A percentile compares a stretch with the other conserved stretches of the same genome.
Conservation (phyloP, 2,797 vertebrate genomes). For the Hypotaenidia philippensis region DNA sequence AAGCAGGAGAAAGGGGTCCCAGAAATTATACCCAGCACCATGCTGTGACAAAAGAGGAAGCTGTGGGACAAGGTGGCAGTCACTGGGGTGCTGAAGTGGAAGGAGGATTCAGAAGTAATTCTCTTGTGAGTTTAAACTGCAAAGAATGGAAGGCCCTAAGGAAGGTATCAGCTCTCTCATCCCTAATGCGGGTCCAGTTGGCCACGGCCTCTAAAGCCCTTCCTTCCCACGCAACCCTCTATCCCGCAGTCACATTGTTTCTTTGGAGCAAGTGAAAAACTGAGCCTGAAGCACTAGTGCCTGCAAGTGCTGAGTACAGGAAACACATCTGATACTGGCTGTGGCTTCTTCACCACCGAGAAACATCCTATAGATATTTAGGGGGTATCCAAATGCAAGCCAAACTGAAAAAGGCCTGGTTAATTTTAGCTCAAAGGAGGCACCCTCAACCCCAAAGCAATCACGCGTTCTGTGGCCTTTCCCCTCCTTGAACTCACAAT, state of each 20-base stretch:
- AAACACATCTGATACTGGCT: background rate
- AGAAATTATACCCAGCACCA: background rate
- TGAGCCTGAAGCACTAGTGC: background rate
- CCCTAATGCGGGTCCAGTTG: background rate
- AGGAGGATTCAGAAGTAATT: background rate
- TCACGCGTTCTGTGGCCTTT: fast-evolving
- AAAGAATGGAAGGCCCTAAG: background rate
- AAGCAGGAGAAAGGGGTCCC: background rate
- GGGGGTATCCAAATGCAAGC: background rate
- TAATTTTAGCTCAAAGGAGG: background rate
- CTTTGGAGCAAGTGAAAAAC: background rate
- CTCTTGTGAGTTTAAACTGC: background rate
- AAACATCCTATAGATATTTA: background rate
- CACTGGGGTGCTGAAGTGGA: background rate
- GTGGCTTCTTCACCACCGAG: background rate
- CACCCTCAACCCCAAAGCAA: background rate
- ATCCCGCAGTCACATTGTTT: background rate
- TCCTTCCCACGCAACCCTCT: background rate
- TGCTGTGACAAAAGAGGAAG: fast-evolving
- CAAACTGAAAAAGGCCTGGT: background rate
- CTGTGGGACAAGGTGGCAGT: background rate
- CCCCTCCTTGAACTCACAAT: background rate
- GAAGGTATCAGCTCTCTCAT: background rate
- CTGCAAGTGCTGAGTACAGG: background rate
- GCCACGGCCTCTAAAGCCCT: background rate